Percentiles rank a stretch among this genome's conserved stretches.
Evolutionary conservation across 1,140 invertebrate genomes (phyloP).

Genomic region (Copidosoma floridanum): DNA sequence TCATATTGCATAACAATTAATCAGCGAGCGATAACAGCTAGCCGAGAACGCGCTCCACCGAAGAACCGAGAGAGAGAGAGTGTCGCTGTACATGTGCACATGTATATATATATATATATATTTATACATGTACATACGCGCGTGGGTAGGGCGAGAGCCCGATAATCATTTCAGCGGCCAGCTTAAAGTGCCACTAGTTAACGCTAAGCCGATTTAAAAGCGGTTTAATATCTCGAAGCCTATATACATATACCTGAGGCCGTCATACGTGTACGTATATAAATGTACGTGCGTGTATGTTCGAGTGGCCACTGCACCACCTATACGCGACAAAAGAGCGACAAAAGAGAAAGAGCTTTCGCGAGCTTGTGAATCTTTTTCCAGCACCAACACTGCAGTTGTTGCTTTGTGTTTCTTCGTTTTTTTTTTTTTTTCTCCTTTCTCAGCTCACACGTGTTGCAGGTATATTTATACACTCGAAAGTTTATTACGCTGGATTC

Average conservation of each 20-base stretch:
- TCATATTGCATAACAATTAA: conserved; percentile 61
- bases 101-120: conserved; percentile 46
- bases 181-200: conserved; percentile 60
- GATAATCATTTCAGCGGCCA: conserved; percentile 59
- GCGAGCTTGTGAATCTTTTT: conserved; percentile 17
- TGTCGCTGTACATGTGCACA: conserved; percentile 21
- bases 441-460: no score
- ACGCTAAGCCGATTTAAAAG: conserved; percentile 60
- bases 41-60: conserved; percentile 24
- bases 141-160: conserved; percentile 54
- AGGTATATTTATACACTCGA: no score
- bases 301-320: neutral
- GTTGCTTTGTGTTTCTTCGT: neutral
- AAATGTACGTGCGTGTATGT: neutral
- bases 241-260: no score
- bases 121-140: no score
- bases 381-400: neutral
- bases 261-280: conserved; percentile 45
- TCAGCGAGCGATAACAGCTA: conserved; percentile 57
- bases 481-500: no score
- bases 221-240: conserved; percentile 57
- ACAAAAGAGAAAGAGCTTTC: neutral
- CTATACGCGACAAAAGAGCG: neutral
- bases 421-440: neutral
- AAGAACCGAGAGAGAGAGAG: neutral